A percentile compares a stretch with the other conserved stretches of the same genome.
phyloP scores from a whole-genome alignment of 2,797 vertebrate species.

The Ctenopoma kingsleyae region DNA sequence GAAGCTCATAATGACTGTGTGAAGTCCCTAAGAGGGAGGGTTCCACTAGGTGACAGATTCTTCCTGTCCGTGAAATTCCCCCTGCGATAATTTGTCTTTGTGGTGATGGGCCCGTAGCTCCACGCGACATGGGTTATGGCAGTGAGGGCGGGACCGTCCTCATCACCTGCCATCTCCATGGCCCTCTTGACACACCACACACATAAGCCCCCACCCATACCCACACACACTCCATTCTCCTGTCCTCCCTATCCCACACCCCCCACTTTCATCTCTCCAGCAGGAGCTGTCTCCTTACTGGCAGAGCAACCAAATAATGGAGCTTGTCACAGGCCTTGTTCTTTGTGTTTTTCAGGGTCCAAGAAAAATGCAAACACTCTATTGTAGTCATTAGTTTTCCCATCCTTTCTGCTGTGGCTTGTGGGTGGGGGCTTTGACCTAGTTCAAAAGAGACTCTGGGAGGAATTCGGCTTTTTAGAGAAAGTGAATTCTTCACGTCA shows the following conservation, averaged over 20 bases:
- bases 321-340: conserved; percentile 98
- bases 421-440: conserved; percentile 91
- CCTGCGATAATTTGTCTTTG: conserved; percentile 94
- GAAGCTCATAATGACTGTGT: conserved; percentile 83
- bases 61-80: conserved; percentile 87
- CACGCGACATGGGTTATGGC: conserved; percentile 89
- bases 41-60: conserved; percentile 89
- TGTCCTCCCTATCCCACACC: conserved; percentile 73
- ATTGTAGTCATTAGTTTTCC: conserved; percentile 98
- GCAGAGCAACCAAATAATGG: conserved; percentile 98
- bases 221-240: conserved; percentile 73
- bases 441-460: conserved; percentile 89
- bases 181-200: conserved; percentile 92
- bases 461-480: conserved; percentile 89
- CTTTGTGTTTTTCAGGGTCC: conserved; percentile 91
- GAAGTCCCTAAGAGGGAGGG: conserved; percentile 82
- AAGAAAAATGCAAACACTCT: conserved; percentile 96
- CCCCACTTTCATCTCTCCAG: conserved; percentile 88
- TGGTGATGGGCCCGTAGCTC: conserved; percentile 90
- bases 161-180: conserved; percentile 96
- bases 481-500: conserved; percentile 90
- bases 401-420: conserved; percentile 91
- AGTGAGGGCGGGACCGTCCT: conserved; percentile 88
- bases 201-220: conserved; percentile 84
- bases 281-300: conserved; percentile 93